A percentile compares a stretch with the other conserved stretches of the same genome.
These are phyloP conservation scores for Drosophila santomea DNA, from an alignment of 1,140 invertebrate genomes.

Conservation along the genomic window DNA sequence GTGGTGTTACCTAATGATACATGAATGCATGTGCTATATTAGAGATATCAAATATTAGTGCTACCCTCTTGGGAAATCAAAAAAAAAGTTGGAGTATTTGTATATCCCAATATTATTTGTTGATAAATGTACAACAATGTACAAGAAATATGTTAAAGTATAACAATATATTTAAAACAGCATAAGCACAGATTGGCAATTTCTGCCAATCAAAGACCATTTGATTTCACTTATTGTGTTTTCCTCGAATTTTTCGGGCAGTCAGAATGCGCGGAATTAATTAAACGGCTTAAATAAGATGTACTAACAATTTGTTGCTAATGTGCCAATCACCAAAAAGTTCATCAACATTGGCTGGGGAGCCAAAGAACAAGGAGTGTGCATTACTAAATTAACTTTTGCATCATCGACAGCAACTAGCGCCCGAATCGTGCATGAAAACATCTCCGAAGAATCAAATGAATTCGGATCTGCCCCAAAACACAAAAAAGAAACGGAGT, in stretches of 20 bases:
- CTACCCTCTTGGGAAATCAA: no score
- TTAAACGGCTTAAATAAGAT: slow-evolving; percentile 72
- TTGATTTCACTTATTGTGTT: slow-evolving; percentile 24
- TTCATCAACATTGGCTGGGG: slow-evolving; percentile 25
- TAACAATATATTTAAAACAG: no score
- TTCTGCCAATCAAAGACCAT: not conserved
- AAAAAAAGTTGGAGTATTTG: no score
- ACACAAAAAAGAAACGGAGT: slow-evolving; percentile 40
- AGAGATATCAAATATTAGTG: no score
- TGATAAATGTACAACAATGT: no score
- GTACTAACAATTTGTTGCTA: slow-evolving; percentile 71
- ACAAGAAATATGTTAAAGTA: no score
- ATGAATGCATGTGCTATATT: not conserved
- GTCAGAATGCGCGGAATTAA: slow-evolving; percentile 62
- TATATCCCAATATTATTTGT: no score
- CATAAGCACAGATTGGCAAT: not conserved
- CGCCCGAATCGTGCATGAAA: slow-evolving; percentile 52
- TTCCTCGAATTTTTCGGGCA: slow-evolving; percentile 11
- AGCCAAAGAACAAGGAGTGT: slow-evolving; percentile 57
- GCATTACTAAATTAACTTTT: slow-evolving; percentile 61
- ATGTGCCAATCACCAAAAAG: slow-evolving; percentile 66
- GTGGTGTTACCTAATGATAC: not conserved
- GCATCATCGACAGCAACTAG: slow-evolving; percentile 41
- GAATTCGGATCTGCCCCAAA: slow-evolving; percentile 39
- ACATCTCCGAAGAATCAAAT: slow-evolving; percentile 44